Evolutionary conservation across 2,113 vertebrate genomes (phyloP), one percentile per base, ranked within the genome.

Genomic region (Aspiorhynchus laticeps): DNA sequence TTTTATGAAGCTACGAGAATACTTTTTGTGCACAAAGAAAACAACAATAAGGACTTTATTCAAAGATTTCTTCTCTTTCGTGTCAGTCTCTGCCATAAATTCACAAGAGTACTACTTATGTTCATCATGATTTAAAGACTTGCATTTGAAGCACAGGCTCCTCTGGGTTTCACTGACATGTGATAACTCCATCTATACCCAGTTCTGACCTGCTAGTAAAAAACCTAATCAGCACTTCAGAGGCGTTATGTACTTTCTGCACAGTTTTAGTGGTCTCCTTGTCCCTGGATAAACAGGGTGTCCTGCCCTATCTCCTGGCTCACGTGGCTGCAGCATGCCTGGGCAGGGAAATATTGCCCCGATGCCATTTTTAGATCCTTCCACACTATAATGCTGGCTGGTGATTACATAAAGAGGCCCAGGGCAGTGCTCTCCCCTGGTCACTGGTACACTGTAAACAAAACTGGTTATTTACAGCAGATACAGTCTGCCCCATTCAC

Each of bases 321-420:
- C 90, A 87, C 87, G 86, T 87, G 89, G 61, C 53, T 56, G 59
- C 28, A 73, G 17, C 21, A 33, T 86, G 77, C 38, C 80, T 51
- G 24, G 28, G 10, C 53, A 33, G 48, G 38, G 48, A 71, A 75
- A 80, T 63, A 31, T 83, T 14, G 21, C 90, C 61, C 80, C 38
- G 74, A 33, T 88, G 33, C 86, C 74, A 89, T 92, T 90, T 92
- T 84, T 92, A 92, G 90, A 89, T 79, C 11, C 24, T 26, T 86
- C 31, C 85, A 51, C 10, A n/a, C 31, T 8, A 36, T 81, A 43
- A 80, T 38, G 12, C n/a, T 59, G 77, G 48, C 15, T 17, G 24
- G 36, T 82, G 85, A 78, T 79, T 92, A 83, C 9, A 65, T 91
- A 90, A 88, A 26, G 67, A 78, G 63, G 67, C 53, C 61, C 41